These are phyloP conservation scores for Lutjanus erythropterus DNA, from an alignment of 2,113 vertebrate genomes.

Conservation along the genomic window DNA sequence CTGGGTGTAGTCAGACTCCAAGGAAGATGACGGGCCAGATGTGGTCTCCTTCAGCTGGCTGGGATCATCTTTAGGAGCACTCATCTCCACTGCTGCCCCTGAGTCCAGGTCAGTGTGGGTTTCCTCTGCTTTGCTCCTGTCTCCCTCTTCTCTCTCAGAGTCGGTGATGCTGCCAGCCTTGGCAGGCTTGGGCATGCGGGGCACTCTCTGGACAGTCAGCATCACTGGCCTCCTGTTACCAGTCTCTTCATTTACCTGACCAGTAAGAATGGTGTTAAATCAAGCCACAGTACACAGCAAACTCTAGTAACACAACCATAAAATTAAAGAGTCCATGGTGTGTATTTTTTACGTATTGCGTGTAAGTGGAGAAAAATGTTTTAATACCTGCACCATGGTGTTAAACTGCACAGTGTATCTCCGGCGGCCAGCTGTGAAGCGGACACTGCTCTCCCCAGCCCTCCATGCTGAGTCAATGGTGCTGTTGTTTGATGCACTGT, in stretches of 20 bases:
- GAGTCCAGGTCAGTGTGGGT: conserved; percentile 81
- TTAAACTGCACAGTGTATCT: conserved; percentile 96
- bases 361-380: background rate
- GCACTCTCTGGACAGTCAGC: conserved; percentile 91
- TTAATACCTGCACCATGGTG: conserved; percentile 94
- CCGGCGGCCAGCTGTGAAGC: conserved; percentile 93
- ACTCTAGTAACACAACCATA: background rate
- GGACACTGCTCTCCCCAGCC: conserved; percentile 94
- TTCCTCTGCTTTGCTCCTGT: conserved; percentile 82
- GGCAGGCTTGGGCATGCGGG: conserved; percentile 86
- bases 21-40: conserved; percentile 66
- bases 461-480: conserved; percentile 95
- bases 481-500: conserved; percentile 95
- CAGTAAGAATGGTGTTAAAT: conserved; percentile 5
- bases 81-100: conserved; percentile 80
- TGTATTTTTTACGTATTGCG: background rate
- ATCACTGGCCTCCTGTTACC: conserved; percentile 94
- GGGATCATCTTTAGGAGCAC: conserved; percentile 80
- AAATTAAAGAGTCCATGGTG: background rate
- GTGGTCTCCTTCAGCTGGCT: conserved; percentile 77
- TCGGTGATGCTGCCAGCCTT: conserved; percentile 89
- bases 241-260: conserved; percentile 94
- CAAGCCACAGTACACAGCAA: background rate
- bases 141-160: conserved; percentile 89
- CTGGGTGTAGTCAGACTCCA: conserved; percentile 75